Evolutionary conservation across 2,888 invertebrate species (phyloP).

Genomic region (Sceliomorpha sp.): DNA sequence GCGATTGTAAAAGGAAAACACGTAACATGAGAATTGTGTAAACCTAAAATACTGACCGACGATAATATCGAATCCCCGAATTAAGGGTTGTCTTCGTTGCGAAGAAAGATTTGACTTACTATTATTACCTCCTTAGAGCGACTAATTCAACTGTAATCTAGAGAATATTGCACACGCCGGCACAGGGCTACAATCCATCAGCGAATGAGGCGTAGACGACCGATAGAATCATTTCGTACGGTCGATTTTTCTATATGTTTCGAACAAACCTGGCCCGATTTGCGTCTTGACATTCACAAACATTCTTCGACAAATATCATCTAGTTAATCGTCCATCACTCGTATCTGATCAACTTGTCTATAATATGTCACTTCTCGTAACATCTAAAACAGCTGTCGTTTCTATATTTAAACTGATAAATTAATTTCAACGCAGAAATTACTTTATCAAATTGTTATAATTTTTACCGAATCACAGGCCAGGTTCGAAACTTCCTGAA

Average conservation of each 20-base stretch:
- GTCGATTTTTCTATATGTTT: constrained; percentile 56
- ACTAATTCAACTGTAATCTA: constrained; percentile 65
- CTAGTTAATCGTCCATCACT: constrained; percentile 18
- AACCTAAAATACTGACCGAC: constrained; percentile 57
- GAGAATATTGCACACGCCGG: constrained; percentile 80
- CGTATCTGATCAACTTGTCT: constrained; percentile 13
- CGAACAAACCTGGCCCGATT: constrained; percentile 42
- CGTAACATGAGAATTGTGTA: constrained; percentile 42
- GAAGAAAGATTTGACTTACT: constrained; percentile 56
- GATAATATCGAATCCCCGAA: constrained; percentile 53
- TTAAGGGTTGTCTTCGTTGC: constrained; percentile 52
- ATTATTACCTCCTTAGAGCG: constrained; percentile 57
- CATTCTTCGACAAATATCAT: constrained; percentile 28
- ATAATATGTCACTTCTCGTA: too few species aligned
- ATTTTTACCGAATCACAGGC: constrained; percentile 19
- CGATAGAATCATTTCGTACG: constrained; percentile 33
- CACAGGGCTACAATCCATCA: constrained; percentile 66
- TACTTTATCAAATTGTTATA: constrained; percentile 13
- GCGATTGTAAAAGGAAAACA: constrained; percentile 41
- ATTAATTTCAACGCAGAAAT: constrained; percentile 22
- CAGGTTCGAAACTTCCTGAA: constrained; percentile 42
- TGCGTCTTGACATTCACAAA: constrained; percentile 13
- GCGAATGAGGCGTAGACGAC: constrained; percentile 54
- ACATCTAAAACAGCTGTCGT: too few species aligned
- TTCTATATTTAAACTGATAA: too few species aligned